Evolutionary conservation across 2,113 vertebrate genomes (phyloP), one percentile per base, ranked within the genome.

Genomic region (Macroglossus sobrinus): DNA sequence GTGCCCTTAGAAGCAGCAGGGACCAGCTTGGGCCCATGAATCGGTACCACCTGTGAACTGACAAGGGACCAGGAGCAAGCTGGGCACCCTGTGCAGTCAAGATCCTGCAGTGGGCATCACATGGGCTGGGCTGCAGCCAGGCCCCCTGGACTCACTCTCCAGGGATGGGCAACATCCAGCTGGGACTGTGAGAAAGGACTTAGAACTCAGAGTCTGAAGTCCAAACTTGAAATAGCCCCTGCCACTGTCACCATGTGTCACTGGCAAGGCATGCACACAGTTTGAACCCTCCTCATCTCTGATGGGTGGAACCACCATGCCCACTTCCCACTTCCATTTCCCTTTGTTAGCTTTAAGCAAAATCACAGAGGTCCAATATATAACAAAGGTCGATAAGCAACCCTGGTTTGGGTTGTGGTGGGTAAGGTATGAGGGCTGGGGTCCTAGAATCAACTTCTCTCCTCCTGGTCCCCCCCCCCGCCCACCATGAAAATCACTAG

Each of bases 181-280:
- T 3, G 2, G 47, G 40, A 45, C 66, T n/a, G 14, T 0, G 1
- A 35, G 16, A 16, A 26, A 18, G 28, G 53, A 53, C 50, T 15
- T 18, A 12, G 40, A 30, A 59, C 71, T 63, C 13, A 2, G 13
- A 63, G 30, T 12, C 1, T 1, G 66, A 13, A 61, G 40, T 35
- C 74, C 53, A 59, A 38, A 24, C 11, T 35, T 26, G 3, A 11
- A 15, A 45, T 28, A 18, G 40, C 61, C 18, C 35, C 9, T 0
- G 13, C 13, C 38, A 1, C 43, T 2, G 3, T 21, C 5, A 1
- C 72, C 3, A 0, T 8, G 22, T 5, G 66, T 7, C 61, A 16
- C 21, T 3, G 2, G 24, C 38, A 22, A 63, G 74, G 28, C 38
- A 3, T 53, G 9, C 3, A 16, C 22, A 35, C 76, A 24, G 7